Evolutionary conservation across 2,888 invertebrate species (phyloP).

Genomic region (Ectemnius cavifrons): DNA sequence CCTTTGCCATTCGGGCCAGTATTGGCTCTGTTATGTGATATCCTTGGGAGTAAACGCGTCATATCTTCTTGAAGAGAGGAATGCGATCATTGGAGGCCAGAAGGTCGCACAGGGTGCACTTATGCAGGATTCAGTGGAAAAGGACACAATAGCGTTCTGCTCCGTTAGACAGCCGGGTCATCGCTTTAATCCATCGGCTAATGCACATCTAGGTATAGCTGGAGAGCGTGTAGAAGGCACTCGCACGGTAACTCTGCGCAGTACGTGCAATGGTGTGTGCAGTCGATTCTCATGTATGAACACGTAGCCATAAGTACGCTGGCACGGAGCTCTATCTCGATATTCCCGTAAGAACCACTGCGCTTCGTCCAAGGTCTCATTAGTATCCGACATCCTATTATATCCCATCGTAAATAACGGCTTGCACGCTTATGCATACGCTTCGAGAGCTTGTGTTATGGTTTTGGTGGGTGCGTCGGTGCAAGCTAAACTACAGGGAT

Average conservation of each 20-base stretch:
- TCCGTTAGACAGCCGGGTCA: slow-evolving; percentile 53
- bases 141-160: slow-evolving; percentile 45
- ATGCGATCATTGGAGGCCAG: neutral
- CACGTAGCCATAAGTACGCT: neutral
- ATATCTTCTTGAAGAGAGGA: neutral
- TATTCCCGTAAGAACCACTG: slow-evolving; percentile 30
- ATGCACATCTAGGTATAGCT: slow-evolving; percentile 9
- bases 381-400: slow-evolving; percentile 75
- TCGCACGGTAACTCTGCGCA: no score
- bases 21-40: slow-evolving; percentile 11
- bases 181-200: slow-evolving; percentile 52
- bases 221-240: neutral
- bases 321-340: slow-evolving; percentile 22
- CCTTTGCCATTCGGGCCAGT: slow-evolving; percentile 14
- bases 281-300: slow-evolving; percentile 15
- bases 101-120: neutral
- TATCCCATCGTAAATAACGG: slow-evolving; percentile 71
- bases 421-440: slow-evolving; percentile 13
- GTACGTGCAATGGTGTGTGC: slow-evolving; percentile 14
- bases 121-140: slow-evolving; percentile 48
- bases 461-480: slow-evolving; percentile 59
- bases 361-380: slow-evolving; percentile 70
- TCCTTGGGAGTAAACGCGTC: neutral
- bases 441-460: slow-evolving; percentile 44
- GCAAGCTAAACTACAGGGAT: slow-evolving; percentile 26